Evolutionary conservation across 2,113 vertebrate species (phyloP), one percentile per base, ranked within the genome.

Genomic region (Pterophyllum scalare): DNA sequence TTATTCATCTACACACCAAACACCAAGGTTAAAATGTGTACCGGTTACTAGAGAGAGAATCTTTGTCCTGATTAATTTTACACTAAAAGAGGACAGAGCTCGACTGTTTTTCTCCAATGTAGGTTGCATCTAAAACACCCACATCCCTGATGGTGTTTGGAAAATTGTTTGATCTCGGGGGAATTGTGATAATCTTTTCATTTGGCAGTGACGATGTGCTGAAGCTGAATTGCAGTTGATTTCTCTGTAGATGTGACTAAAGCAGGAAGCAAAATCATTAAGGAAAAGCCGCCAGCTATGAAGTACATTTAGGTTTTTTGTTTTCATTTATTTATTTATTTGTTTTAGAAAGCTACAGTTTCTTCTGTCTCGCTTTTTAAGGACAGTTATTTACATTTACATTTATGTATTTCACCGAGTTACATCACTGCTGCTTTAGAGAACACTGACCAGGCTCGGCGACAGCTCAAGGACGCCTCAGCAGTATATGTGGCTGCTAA

Each of bases 111-210:
- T 13, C 54, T 80, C 28, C 15, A 20, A 6, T 59, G 33, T 9
- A 76, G 78, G 33, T 60, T n/a, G 59, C 61, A 40, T 75, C 79
- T 72, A 76, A 79, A 85, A 75, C 79, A 89, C 58, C 81, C 54
- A 79, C 81, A 8, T 83, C 76, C 54, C 79, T 81, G 65, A 74
- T 75, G 81, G 65, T 74, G 74, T 74, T 84, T 65, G n/a, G 38
- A 72, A 62, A 56, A 40, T 60, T 5, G 58, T 72, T 74, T 85
- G 85, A 86, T 89, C 84, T 87, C 67, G 0, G 38, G 40, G 43
- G 67, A 80, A 40, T 78, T 56, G 82, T 35, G 22, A 76, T 83
- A 59, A 82, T 93, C 82, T 88, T 89, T 88, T 83, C 43, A 78
- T 91, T 85, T 87, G 65, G 79, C 84, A 76, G 14, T 22, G 60